Conservation (phyloP, 2,797 vertebrate species). For the Rhinatrema bivittatum region DNA sequence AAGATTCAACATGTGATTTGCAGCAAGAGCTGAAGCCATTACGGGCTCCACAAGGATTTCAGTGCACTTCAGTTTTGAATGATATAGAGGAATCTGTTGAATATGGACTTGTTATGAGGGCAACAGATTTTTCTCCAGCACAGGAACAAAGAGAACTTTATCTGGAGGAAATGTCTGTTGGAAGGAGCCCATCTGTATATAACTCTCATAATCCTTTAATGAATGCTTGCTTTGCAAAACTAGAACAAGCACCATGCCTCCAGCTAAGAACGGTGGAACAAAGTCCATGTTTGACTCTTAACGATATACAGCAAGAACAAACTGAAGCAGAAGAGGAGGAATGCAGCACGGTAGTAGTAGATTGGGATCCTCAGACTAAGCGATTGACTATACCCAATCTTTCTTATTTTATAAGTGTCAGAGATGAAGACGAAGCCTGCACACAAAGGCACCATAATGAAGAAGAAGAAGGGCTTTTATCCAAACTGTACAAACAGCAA, state of each 20-base stretch:
- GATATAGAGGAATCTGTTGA: slow-evolving; percentile 1
- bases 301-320: neutral
- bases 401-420: slow-evolving; percentile 5
- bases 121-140: neutral
- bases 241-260: neutral
- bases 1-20: neutral
- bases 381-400: slow-evolving; percentile 39
- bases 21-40: neutral
- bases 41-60: neutral
- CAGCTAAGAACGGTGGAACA: neutral
- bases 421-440: slow-evolving; percentile 1
- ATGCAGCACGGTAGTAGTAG: slow-evolving; percentile 19
- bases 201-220: neutral
- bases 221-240: neutral
- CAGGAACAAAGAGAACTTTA: neutral
- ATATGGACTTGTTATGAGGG: slow-evolving; percentile 37
- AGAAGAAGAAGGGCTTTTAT: slow-evolving; percentile 33
- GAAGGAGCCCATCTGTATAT: neutral
- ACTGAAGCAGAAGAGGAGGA: neutral
- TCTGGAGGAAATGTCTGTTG: slow-evolving; percentile 2
- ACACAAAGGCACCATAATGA: neutral
- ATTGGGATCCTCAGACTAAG: slow-evolving; percentile 46
- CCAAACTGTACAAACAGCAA: slow-evolving; percentile 25
- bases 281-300: no score
- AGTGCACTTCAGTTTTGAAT: neutral